Base-by-base conservation (phyloP, 2,888 invertebrate genomes). In the Acanthococcus lagerstroemiae region DNA sequence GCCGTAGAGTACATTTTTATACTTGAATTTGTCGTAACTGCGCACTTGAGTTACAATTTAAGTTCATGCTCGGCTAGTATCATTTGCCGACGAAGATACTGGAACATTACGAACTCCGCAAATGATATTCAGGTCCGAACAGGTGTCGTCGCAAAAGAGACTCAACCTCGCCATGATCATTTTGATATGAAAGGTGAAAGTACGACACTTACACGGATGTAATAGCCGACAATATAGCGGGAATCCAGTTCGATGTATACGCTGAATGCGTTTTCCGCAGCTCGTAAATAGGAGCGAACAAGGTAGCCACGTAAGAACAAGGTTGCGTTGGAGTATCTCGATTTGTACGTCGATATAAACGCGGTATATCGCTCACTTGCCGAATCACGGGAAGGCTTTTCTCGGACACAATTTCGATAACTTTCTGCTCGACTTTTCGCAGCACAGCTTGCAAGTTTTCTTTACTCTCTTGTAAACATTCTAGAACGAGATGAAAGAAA, bases 351-450 rank as follows among this genome's bases (percentile, higher is more conserved):
- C 95, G 81, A 76, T 92, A 96, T 66, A 95, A 78, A 69, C 95
- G 81, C 2, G 97, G 97, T 76, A 97, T 90, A 75, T 96, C 94
- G 71, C 85, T 88, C 4, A 96, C 93, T 80, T 88, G 87, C 69
- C 86, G 85, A 71, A 90, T 79, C 71, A 85, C 83, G 24, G 79
- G 75, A 67, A 79, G 77, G 9, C 80, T 72, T 72, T 78, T 77
- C 15, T 75, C 72, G 3, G 77, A 74, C 6, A 80, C 74, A 67
- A 74, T 73, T 45, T 76, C 73, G 4, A 77, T 76, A 21, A 80
- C 73, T 52, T 68, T 68, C n/a, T 22, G 15, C 30, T 66, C 66
- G 19, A 65, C 30, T 9, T 21, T 48, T 3, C 46, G 26, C n/a
- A 37, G 27, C 44, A 46, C 55, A 17, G 24, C 19, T 17, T 22